These are phyloP conservation scores for Sinocyclocheilus grahami DNA, from an alignment of 2,113 vertebrate species.

Conservation along the genomic window DNA sequence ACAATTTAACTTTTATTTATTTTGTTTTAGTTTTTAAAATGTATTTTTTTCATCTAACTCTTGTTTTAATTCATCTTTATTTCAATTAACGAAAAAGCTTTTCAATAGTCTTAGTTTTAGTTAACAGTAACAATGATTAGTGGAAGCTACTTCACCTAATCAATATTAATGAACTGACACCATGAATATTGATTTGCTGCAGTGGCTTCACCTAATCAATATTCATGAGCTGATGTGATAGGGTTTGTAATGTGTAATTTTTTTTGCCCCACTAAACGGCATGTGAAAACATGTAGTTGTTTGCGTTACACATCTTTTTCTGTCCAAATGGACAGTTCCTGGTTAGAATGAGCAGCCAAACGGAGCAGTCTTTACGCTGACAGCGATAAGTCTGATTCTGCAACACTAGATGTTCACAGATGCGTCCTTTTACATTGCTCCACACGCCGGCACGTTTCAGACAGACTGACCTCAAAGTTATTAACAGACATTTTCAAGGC, in stretches of 20 bases:
- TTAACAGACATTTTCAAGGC: conserved; percentile 7
- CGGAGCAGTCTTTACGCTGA: neutral
- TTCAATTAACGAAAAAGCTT: no score
- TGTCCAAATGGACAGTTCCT: neutral
- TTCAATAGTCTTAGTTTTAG: neutral
- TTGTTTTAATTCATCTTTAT: no score
- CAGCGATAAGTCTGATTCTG: neutral
- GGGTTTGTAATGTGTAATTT: no score
- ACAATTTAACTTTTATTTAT: no score
- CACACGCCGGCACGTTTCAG: neutral
- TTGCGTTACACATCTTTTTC: neutral
- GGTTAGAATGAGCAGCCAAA: neutral
- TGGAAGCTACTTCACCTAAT: no score
- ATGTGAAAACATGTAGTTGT: no score
- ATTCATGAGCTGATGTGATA: neutral
- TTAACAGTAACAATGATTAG: neutral
- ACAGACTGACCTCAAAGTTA: conserved; percentile 45
- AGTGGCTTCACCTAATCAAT: neutral
- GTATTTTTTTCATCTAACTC: no score
- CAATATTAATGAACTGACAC: no score
- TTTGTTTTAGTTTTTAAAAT: no score
- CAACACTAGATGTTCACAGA: neutral
- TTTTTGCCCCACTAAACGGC: no score
- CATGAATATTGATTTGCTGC: neutral
- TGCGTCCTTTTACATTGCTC: neutral